Evolutionary conservation across 2,113 vertebrate species (phyloP), one percentile per base, ranked within the genome.

Genomic region (Columbina picui): DNA sequence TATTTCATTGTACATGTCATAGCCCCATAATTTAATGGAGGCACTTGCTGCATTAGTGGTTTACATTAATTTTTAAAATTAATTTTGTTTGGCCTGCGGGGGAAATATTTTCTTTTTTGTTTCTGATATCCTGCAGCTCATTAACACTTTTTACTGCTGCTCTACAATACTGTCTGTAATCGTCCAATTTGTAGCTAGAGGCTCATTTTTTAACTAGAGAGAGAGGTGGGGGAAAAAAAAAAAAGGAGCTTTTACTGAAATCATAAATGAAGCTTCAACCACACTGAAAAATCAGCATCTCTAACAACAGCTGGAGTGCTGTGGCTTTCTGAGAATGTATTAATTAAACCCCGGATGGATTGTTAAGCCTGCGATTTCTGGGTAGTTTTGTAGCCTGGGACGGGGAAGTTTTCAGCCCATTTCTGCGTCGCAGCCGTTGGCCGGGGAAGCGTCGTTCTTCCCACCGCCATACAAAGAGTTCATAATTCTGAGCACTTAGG

Each of bases 11-110:
- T 97, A 92, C 87, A 84, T 97, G 97, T 97, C 97, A 94, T 95
- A 96, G 92, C 83, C 94, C 97, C 90, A 25, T 96, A 96, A 98
- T 98, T 98, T 98, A 98, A 98, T 97, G 93, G 96, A 97, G 93
- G 93, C 97, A 96, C 98, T 98, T 97, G 95, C 98, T 97, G 96
- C 96, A 95, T 97, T 98, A 97, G 97, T 97, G 97, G 96, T 97
- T 98, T 97, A 97, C 98, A 98, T 98, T 98, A 98, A 98, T 98
- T 98, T 98, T 98, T 98, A 97, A 98, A 98, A 98, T 98, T 98
- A 98, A 98, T 98, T 98, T 98, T 97, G 97, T 97, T 98, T 97
- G 97, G 98, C 98, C 97, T 94, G 77, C 92, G 53, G 98, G 98
- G 97, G 93, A 96, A 96, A 97, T 97, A 96, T 96, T 98, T 97